Base-by-base conservation (phyloP, 1,140 invertebrate species). In the Calephelis virginiensis region DNA sequence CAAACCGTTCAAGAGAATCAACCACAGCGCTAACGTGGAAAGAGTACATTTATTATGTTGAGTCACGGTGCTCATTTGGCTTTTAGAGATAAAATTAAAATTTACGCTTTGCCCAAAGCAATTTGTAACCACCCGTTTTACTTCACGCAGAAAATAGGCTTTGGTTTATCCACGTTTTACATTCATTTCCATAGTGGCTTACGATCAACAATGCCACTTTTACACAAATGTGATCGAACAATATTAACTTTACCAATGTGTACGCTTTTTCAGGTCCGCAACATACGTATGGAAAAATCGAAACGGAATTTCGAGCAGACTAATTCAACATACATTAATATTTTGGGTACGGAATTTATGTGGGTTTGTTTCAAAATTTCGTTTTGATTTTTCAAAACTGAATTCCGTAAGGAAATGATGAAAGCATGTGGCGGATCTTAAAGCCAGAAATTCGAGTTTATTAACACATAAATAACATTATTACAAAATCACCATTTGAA, bases 71-170 rank as follows among this genome's bases (percentile, higher is more conserved):
- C 83, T 89, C 87, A 89, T 90, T 90, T 87, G 86, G 85, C 83
- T 90, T 89, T 90, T 89, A 89, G 85, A 90, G 87, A 90, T 90
- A 90, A 90, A 89, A 90, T 90, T 90, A 90, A 90, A 90, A 90
- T 90, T 90, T 90, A 90, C 86, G 87, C 87, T 87, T 86, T 86
- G 86, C 87, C 87, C 86, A 89, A 89, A 90, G 85, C 86, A 90
- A 89, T 90, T 90, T 89, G 87, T 89, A 87, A 84, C 82, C 83
- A 77, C 82, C 81, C 84, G 82, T 78, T 89, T 78, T 83, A 83
- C 82, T 88, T 88, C 81, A 83, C 85, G 85, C 86, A 83, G 87
- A 89, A 90, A 90, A 90, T 85, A 86, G 84, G 83, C 85, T 87
- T 84, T 87, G 86, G 85, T 89, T 89, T 89, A 90, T 87, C 85